Conservation (phyloP, 2,888 invertebrate species). For the Glaucopsyche alexis region DNA sequence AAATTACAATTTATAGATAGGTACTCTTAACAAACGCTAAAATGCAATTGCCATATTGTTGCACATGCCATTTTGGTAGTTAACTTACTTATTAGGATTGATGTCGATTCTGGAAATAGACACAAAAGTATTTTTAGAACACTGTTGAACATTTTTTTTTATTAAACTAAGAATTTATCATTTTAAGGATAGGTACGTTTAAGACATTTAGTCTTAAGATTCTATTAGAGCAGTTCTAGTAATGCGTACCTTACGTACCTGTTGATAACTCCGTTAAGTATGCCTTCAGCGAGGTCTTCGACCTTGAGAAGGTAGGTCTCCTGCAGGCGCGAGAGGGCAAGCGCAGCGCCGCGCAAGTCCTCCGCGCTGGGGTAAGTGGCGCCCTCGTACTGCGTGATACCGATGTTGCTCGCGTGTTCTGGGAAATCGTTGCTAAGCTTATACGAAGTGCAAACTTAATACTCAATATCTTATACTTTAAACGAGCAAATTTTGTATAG, state of each 20-base stretch:
- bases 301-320: constrained; percentile 96
- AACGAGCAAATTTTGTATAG: no score
- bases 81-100: no score
- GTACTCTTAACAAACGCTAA: no score
- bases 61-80: no score
- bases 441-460: neutral
- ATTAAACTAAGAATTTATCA: no score
- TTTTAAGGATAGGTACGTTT: no score
- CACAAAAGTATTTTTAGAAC: no score
- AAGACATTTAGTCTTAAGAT: neutral
- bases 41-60: no score
- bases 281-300: constrained; percentile 87
- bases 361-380: constrained; percentile 95
- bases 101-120: no score
- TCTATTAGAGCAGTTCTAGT: neutral
- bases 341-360: constrained; percentile 96
- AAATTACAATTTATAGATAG: no score
- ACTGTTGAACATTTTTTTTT: no score
- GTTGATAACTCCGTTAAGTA: constrained; percentile 90
- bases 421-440: constrained; percentile 39
- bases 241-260: constrained; percentile 64
- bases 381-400: constrained; percentile 80
- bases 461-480: no score
- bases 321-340: constrained; percentile 95
- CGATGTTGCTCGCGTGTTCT: constrained; percentile 89